These are phyloP conservation scores for Agonopterix heracliana DNA, from an alignment of 2,888 invertebrate species.

Conservation along the genomic window DNA sequence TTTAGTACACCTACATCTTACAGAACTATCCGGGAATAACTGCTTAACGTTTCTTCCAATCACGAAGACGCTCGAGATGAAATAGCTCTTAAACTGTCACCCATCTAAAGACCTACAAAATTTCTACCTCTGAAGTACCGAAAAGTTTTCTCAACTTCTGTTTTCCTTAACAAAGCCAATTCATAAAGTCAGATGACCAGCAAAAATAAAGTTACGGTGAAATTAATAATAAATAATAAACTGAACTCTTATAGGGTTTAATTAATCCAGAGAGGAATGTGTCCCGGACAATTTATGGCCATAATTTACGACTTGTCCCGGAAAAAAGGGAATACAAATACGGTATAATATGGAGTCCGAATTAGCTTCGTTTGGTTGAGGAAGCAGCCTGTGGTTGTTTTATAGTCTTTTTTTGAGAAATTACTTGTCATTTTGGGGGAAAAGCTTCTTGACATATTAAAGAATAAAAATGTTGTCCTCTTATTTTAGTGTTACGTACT, in stretches of 20 bases:
- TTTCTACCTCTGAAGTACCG: too few relatives aligned
- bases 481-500: too few relatives aligned
- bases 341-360: slow-evolving; percentile 7
- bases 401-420: not conserved
- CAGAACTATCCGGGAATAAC: too few relatives aligned
- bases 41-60: too few relatives aligned
- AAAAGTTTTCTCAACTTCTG: too few relatives aligned
- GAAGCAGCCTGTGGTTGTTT: not conserved
- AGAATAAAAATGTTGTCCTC: not conserved
- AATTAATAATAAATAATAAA: slow-evolving; percentile 31
- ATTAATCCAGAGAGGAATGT: slow-evolving; percentile 59
- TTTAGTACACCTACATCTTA: too few relatives aligned
- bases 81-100: too few relatives aligned
- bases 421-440: not conserved
- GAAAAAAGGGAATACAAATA: slow-evolving; percentile 56
- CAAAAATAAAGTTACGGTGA: slow-evolving; percentile 15
- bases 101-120: too few relatives aligned
- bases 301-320: slow-evolving; percentile 59
- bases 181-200: not conserved
- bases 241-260: slow-evolving; percentile 52
- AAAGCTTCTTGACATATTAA: not conserved
- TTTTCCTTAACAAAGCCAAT: not conserved
- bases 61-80: too few relatives aligned
- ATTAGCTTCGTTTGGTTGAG: slow-evolving; percentile 4
- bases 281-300: slow-evolving; percentile 61